A percentile compares a stretch with the other conserved stretches of the same genome.
Evolutionary conservation across 2,888 invertebrate species (phyloP).

Genomic region (Drosophila fungiperda): DNA sequence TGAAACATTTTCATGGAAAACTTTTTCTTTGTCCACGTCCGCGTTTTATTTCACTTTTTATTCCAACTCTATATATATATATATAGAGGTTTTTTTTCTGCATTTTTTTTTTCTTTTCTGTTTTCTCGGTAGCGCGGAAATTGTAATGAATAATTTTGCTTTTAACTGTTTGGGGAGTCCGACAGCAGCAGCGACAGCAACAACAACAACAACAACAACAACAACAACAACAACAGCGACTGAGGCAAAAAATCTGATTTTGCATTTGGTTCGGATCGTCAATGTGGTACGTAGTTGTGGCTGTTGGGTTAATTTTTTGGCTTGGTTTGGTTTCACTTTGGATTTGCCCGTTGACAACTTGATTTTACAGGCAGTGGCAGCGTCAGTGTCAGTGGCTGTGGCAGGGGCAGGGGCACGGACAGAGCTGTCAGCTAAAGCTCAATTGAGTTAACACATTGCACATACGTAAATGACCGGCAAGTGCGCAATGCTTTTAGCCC

Average conservation of each 20-base stretch:
- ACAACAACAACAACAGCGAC: slow-evolving; percentile 1
- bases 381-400: slow-evolving; percentile 9
- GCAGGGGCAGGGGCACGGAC: background rate
- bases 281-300: slow-evolving; percentile 33
- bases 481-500: background rate
- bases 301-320: slow-evolving; percentile 59
- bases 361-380: slow-evolving; percentile 9
- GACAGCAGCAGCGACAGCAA: slow-evolving; percentile 1
- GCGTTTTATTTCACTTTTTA: slow-evolving; percentile 35
- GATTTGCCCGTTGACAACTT: slow-evolving; percentile 46
- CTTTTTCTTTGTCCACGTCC: slow-evolving; percentile 59
- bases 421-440: background rate
- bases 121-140: slow-evolving; percentile 67
- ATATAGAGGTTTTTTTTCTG: slow-evolving; percentile 4
- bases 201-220: background rate
- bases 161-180: slow-evolving; percentile 63
- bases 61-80: slow-evolving; percentile 8
- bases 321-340: slow-evolving; percentile 43
- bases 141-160: slow-evolving; percentile 79
- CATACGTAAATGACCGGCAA: background rate
- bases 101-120: slow-evolving; percentile 12
- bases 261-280: slow-evolving; percentile 66
- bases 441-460: background rate
- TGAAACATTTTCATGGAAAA: slow-evolving; percentile 77
- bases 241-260: slow-evolving; percentile 34